These are phyloP conservation scores for Anguilla obscura DNA, from an alignment of 2,797 vertebrate species.

Conservation along the genomic window DNA sequence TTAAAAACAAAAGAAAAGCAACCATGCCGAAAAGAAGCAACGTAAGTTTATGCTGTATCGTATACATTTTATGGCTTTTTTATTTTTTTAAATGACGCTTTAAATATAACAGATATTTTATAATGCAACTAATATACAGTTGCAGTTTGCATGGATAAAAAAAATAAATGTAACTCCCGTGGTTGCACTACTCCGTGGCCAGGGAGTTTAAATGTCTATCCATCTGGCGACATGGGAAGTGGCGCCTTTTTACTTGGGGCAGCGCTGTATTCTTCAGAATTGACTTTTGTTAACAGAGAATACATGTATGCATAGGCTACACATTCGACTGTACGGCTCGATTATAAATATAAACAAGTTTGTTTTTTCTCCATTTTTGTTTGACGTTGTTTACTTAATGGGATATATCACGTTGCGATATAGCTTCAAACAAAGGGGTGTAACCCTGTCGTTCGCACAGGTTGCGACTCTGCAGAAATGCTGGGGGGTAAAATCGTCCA, in stretches of 20 bases:
- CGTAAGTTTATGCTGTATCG: conserved; percentile 60
- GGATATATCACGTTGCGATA: conserved; percentile 11
- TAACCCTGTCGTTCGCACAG: conserved; percentile 52
- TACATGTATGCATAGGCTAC: background rate
- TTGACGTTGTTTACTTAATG: conserved; percentile 7
- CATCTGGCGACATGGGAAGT: conserved; percentile 58
- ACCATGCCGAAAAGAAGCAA: conserved; percentile 73
- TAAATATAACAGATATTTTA: conserved; percentile 1
- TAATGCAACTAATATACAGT: conserved; percentile 15
- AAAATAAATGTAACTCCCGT: conserved; percentile 8
- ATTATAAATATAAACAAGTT: background rate
- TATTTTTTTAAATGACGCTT: background rate
- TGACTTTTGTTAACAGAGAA: background rate
- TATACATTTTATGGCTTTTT: conserved; percentile 14
- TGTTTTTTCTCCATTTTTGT: background rate
- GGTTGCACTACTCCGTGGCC: conserved; percentile 8
- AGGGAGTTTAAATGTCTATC: conserved; percentile 34
- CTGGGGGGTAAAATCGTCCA: conserved; percentile 18
- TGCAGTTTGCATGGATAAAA: conserved; percentile 1
- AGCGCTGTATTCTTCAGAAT: conserved; percentile 24
- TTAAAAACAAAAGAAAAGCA: conserved; percentile 46
- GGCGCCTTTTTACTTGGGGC: conserved; percentile 74
- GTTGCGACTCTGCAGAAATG: conserved; percentile 50
- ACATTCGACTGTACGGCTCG: background rate
- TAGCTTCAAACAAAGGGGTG: conserved; percentile 67